These are phyloP conservation scores for Coregonus clupeaformis DNA, from an alignment of 2,113 vertebrate genomes.

Conservation along the genomic window DNA sequence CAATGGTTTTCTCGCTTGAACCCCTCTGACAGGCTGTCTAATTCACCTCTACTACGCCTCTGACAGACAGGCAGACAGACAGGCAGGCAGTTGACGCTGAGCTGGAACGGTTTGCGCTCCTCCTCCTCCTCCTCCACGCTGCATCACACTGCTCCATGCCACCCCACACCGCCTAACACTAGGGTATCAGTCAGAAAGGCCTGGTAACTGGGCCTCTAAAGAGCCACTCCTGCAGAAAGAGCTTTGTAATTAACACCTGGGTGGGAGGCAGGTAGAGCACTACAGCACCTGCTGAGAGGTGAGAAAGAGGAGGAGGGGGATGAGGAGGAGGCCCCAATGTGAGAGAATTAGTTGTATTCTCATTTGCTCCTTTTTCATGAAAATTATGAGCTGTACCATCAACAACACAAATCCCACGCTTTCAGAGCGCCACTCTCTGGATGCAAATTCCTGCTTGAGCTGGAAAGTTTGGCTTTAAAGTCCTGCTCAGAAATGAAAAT, in stretches of 20 bases:
- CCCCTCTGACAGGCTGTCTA: slow-evolving; percentile 58
- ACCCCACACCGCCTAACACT: slow-evolving; percentile 4
- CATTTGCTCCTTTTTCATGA: slow-evolving; percentile 3
- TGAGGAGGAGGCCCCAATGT: slow-evolving; percentile 10
- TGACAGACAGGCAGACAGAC: slow-evolving; percentile 31
- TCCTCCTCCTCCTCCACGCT: slow-evolving; percentile 15
- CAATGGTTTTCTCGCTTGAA: slow-evolving; percentile 39
- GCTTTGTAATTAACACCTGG: slow-evolving; percentile 73
- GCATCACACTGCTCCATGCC: background rate
- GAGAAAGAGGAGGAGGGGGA: slow-evolving; percentile 1
- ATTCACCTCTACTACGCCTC: slow-evolving; percentile 61
- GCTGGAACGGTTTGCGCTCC: slow-evolving; percentile 43
- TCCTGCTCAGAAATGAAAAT: slow-evolving; percentile 22
- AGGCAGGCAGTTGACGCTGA: slow-evolving; percentile 15
- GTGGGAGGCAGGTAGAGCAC: slow-evolving; percentile 56
- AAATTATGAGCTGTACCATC: background rate
- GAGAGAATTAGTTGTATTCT: background rate
- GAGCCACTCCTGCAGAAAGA: slow-evolving; percentile 29
- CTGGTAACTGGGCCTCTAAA: slow-evolving; percentile 28
- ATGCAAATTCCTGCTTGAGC: slow-evolving; percentile 31
- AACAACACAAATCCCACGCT: background rate
- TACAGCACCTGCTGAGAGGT: slow-evolving; percentile 30
- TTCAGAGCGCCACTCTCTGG: slow-evolving; percentile 20
- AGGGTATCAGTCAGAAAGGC: slow-evolving; percentile 28
- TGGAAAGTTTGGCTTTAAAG: slow-evolving; percentile 24